A percentile compares a stretch with the other conserved stretches of the same genome.
These are phyloP conservation scores for Trichomalopsis sarcophagae DNA, from an alignment of 1,140 invertebrate species.

Conservation along the genomic window DNA sequence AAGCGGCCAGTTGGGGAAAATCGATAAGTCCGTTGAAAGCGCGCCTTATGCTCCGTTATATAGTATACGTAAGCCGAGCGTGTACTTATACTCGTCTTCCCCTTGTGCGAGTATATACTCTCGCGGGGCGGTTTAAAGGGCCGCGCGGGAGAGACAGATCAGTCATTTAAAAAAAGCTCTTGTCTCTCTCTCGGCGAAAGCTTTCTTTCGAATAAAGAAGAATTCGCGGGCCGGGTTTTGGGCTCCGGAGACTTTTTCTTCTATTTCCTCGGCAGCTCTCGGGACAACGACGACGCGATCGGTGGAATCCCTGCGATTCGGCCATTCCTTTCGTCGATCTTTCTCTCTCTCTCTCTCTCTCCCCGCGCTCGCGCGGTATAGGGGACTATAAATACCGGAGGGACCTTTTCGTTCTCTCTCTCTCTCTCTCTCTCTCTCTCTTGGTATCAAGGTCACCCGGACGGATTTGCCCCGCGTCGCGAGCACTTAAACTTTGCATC, in stretches of 20 bases:
- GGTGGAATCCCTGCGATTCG: slow-evolving; percentile 65
- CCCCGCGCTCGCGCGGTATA: neutral
- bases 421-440: slow-evolving; percentile 49
- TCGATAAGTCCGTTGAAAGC: slow-evolving; percentile 50
- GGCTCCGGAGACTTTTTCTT: neutral
- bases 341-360: slow-evolving; percentile 54
- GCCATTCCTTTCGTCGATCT: slow-evolving; percentile 49
- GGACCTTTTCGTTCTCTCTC: slow-evolving; percentile 38
- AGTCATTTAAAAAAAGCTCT: slow-evolving; percentile 46
- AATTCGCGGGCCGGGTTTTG: slow-evolving; percentile 19
- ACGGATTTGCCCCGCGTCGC: slow-evolving; percentile 34
- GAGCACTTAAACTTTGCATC: neutral
- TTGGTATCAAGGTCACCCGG: slow-evolving; percentile 49
- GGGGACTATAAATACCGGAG: slow-evolving; percentile 49
- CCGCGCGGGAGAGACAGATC: slow-evolving; percentile 27
- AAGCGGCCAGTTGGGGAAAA: slow-evolving; percentile 43
- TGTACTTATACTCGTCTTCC: slow-evolving; percentile 11
- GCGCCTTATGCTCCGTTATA: slow-evolving; percentile 1
- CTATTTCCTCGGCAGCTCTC: slow-evolving; percentile 13
- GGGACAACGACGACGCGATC: slow-evolving; percentile 31
- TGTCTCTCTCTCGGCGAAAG: neutral
- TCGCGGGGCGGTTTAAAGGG: slow-evolving; percentile 43
- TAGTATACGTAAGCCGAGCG: too few species aligned
- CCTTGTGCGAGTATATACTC: neutral
- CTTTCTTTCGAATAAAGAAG: slow-evolving; percentile 38